Evolutionary conservation across 2,113 vertebrate genomes (phyloP).

Genomic region (Marmota monax): DNA sequence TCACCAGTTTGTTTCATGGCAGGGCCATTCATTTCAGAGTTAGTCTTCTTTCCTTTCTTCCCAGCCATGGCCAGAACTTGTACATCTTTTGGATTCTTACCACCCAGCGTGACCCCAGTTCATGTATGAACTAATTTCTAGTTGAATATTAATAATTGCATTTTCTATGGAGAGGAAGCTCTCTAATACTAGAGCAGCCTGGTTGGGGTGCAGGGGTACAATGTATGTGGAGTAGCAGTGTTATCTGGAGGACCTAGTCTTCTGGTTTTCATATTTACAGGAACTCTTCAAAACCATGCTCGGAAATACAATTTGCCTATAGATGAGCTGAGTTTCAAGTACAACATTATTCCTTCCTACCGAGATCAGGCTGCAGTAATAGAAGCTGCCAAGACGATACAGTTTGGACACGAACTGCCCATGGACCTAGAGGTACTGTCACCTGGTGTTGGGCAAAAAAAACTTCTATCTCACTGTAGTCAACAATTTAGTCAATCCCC

Average conservation of each 20-base stretch:
- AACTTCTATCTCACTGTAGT: not conserved
- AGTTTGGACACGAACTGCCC: slow-evolving; percentile 84
- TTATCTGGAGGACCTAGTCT: not conserved
- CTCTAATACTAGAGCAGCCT: not conserved
- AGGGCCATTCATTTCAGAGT: not conserved
- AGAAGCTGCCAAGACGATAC: slow-evolving; percentile 86
- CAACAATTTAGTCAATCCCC: not conserved
- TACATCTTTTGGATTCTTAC: no score
- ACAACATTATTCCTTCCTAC: slow-evolving; percentile 88
- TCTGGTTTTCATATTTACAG: slow-evolving; percentile 70
- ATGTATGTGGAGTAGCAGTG: no score
- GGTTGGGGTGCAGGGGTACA: not conserved
- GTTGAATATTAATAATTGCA: not conserved
- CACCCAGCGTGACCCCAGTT: not conserved
- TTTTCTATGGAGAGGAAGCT: not conserved
- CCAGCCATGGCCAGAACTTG: not conserved
- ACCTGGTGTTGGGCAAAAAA: not conserved
- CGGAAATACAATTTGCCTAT: slow-evolving; percentile 92
- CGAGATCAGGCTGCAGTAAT: slow-evolving; percentile 88
- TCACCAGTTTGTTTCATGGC: not conserved
- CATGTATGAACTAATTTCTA: not conserved
- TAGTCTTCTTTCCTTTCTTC: not conserved
- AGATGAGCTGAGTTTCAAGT: slow-evolving; percentile 92
- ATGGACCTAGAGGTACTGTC: slow-evolving; percentile 89
- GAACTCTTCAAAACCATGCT: slow-evolving; percentile 93